Percentiles rank a stretch among this genome's conserved stretches.
Evolutionary conservation across 2,797 vertebrate species (phyloP).

Genomic region (Tarsius wallacei): DNA sequence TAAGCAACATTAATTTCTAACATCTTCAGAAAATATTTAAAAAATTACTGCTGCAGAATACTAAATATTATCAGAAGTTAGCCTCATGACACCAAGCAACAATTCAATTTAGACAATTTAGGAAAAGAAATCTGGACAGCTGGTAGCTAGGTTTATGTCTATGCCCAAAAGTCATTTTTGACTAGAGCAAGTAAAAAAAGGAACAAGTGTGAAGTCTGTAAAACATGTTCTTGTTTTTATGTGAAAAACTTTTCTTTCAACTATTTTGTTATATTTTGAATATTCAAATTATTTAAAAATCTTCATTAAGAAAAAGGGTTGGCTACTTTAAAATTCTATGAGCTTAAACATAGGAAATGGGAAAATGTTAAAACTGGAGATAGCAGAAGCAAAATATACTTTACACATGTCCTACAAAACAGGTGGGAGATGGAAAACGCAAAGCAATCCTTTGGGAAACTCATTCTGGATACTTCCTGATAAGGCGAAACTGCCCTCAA

Average conservation of each 20-base stretch:
- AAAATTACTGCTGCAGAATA: constrained; percentile 39
- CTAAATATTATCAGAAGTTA: constrained; percentile 67
- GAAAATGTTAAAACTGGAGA: constrained; percentile 84
- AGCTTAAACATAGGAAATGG: constrained; percentile 80
- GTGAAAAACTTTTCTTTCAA: constrained; percentile 85
- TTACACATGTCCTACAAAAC: constrained; percentile 83
- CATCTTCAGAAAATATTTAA: constrained; percentile 48
- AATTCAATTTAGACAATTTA: constrained; percentile 76
- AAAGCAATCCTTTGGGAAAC: constrained; percentile 60
- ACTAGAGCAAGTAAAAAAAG: constrained; percentile 84
- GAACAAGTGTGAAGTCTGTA: constrained; percentile 86
- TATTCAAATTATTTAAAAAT: constrained; percentile 88
- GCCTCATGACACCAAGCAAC: constrained; percentile 64
- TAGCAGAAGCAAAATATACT: constrained; percentile 80
- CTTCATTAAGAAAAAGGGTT: constrained; percentile 87
- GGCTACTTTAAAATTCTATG: constrained; percentile 87
- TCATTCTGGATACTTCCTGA: constrained; percentile 73
- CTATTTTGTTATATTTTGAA: constrained; percentile 86
- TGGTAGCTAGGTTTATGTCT: constrained; percentile 84
- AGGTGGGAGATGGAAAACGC: constrained; percentile 81
- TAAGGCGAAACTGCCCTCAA: constrained; percentile 67
- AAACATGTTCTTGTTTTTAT: constrained; percentile 88
- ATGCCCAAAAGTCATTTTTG: constrained; percentile 85
- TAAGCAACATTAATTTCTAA: constrained; percentile 21
- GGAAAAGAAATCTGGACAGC: constrained; percentile 79